Percentiles rank a stretch among this genome's conserved stretches.
Evolutionary conservation across 2,113 vertebrate genomes (phyloP).

Genomic region (Centropus unirufus): DNA sequence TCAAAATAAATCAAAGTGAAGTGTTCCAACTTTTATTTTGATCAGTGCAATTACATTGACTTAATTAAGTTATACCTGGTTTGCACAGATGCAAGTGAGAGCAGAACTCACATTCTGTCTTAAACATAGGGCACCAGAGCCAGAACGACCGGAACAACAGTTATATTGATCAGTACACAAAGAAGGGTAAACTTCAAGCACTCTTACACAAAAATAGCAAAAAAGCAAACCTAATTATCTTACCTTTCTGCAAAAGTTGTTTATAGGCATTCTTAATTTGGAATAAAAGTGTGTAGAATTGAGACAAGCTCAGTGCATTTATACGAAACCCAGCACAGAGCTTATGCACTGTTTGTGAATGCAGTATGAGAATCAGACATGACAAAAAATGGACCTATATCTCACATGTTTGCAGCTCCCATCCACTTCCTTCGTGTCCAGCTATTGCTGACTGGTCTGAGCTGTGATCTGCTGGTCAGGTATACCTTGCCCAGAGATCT

Average conservation of each 20-base stretch:
- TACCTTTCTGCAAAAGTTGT: not conserved
- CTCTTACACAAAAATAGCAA: not conserved
- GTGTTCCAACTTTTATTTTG: not conserved
- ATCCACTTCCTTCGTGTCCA: rapidly evolving
- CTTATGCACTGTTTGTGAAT: not conserved
- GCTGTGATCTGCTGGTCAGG: not conserved
- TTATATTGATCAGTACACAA: not conserved
- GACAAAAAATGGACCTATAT: not conserved
- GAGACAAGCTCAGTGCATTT: not conserved
- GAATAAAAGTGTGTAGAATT: not conserved
- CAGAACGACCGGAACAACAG: not conserved
- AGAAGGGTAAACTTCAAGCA: not conserved
- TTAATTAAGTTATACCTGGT: not conserved
- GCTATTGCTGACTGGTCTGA: not conserved
- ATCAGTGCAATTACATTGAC: not conserved
- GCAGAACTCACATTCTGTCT: not conserved
- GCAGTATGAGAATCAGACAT: not conserved
- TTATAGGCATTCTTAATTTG: not conserved
- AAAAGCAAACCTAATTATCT: not conserved
- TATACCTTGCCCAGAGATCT: not conserved
- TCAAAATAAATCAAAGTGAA: not conserved
- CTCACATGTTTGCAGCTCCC: not conserved
- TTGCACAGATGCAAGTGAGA: not conserved
- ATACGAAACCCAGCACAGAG: not conserved
- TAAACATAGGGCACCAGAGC: not conserved